Conservation (phyloP, 2,888 invertebrate genomes). For the Resseliella maxima region DNA sequence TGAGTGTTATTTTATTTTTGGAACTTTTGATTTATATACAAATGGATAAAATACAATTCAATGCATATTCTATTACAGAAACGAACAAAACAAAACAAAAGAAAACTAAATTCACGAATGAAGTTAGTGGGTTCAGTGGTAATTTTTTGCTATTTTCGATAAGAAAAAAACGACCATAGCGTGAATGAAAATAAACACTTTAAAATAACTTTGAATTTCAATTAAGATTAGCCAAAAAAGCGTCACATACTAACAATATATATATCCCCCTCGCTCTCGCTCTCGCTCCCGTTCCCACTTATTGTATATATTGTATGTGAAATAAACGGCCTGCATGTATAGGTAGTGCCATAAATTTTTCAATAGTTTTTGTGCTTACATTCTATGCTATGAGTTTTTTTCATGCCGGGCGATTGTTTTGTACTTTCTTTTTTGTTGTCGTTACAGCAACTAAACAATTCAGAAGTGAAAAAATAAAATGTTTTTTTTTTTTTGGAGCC, state of each 20-base stretch:
- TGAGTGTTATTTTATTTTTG: background rate
- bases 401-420: background rate
- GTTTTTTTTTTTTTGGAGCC: background rate
- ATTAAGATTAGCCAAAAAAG: background rate
- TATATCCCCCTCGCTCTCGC: too few species aligned
- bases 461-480: too few species aligned
- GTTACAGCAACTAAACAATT: background rate
- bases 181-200: background rate
- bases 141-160: background rate
- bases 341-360: background rate
- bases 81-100: too few species aligned
- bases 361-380: background rate
- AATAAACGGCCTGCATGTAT: background rate
- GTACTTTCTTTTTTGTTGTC: background rate
- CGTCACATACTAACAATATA: background rate
- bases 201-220: background rate
- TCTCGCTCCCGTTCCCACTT: too few species aligned
- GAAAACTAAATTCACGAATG: background rate
- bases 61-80: background rate
- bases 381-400: background rate
- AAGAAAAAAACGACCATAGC: background rate
- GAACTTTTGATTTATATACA: background rate
- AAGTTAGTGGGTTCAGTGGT: background rate
- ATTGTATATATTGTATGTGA: background rate
- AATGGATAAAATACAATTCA: too few species aligned